Base-by-base conservation (phyloP, 2,797 vertebrate genomes). In the Enteromius treurensis region DNA sequence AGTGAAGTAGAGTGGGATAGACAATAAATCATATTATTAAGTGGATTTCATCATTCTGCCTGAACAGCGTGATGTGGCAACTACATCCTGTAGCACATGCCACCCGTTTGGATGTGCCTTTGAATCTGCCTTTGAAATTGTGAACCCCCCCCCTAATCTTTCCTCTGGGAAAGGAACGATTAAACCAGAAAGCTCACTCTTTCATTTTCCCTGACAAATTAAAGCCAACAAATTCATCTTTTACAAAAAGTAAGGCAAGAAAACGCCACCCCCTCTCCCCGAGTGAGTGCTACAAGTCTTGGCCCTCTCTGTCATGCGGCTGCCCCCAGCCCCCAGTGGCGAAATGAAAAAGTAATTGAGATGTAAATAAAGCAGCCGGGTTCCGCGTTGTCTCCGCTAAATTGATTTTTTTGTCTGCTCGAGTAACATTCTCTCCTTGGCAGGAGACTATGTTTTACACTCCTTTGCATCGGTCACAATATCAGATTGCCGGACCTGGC, bases 361-460 rank as follows among this genome's bases (percentile, higher is more conserved):
- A 88, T 90, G 87, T 89, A 88, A 90, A 90, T 87, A 87, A 84
- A 76, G 65, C 81, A 69, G 83, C 79, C 55, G 74, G 79, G 62
- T 70, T 81, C 65, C 21, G 37, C 47, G 71, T 77, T 85, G 82
- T 86, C 78, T 86, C 86, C 21, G 64, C 62, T 83, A 85, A 87
- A 89, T 89, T 88, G 87, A 88, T 89, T 90, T 89, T 82, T 87
- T 81, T 83, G 62, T 87, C 77, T 84, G 85, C 77, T 82, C 77
- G 79, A 75, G 45, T 62, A 77, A 86, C 51, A 58, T 37, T 65
- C 51, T 62, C 75, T 80, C n/a, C 68, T 71, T 77, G 42, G 78
- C 73, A 55, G 62, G 67, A 65, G 58, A 14, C 69, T 67, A 47
- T 75, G 76, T 81, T 87, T 77, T 85, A 86, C 81, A 71, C 79